A percentile compares a stretch with the other conserved stretches of the same genome.
Evolutionary conservation across 1,140 invertebrate genomes (phyloP).

Genomic region (Sinella curviseta): DNA sequence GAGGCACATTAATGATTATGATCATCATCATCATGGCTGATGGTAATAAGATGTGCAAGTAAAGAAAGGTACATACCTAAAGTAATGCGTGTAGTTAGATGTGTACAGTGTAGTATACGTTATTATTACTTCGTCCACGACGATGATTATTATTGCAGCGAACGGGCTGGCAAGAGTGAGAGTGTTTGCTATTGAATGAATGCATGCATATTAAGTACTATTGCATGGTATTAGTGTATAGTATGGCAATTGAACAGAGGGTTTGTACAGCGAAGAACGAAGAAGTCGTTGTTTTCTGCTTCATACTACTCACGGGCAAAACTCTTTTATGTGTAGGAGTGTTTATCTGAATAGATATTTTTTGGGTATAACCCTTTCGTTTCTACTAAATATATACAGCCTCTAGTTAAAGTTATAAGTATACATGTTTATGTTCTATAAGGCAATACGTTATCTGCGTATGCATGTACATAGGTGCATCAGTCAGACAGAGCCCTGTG

Average conservation of each 20-base stretch:
- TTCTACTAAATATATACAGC: background rate
- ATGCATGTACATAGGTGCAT: background rate
- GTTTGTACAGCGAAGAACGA: background rate
- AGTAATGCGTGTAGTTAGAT: too few species aligned
- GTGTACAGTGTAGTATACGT: background rate
- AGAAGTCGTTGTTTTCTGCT: background rate
- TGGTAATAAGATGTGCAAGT: background rate
- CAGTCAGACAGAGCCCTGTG: background rate
- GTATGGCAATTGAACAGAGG: background rate
- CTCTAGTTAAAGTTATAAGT: background rate
- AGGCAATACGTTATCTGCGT: background rate
- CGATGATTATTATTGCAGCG: background rate
- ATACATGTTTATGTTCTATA: background rate
- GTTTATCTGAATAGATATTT: background rate
- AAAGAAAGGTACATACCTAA: background rate
- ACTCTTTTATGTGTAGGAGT: background rate
- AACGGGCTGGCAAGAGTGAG: background rate
- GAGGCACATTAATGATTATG: background rate
- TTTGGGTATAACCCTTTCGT: background rate
- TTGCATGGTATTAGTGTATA: background rate
- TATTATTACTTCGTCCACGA: background rate
- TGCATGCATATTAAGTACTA: background rate
- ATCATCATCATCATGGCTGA: too few species aligned
- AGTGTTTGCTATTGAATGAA: background rate
- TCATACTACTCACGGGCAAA: background rate